These are phyloP conservation scores for Oreochromis niloticus DNA, from an alignment of 2,113 vertebrate genomes.

Conservation along the genomic window DNA sequence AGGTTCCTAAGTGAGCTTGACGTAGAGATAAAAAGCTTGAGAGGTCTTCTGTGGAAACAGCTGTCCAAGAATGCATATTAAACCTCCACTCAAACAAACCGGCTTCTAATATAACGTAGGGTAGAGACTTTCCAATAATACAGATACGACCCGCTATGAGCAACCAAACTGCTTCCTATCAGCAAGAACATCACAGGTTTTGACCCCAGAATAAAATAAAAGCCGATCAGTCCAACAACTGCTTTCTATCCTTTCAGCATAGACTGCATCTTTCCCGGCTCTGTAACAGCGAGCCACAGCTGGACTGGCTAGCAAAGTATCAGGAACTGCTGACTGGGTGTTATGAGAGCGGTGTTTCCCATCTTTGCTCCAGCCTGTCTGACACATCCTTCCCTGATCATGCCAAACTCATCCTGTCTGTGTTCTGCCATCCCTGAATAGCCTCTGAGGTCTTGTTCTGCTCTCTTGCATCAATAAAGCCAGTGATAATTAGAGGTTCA, in stretches of 20 bases:
- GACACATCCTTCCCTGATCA: slow-evolving; percentile 35
- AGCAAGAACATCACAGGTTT: background rate
- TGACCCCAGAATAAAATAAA: background rate
- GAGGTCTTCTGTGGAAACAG: slow-evolving; percentile 52
- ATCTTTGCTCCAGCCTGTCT: slow-evolving; percentile 11
- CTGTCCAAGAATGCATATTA: slow-evolving; percentile 52
- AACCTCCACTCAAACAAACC: background rate
- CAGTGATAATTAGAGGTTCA: background rate
- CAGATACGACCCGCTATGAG: background rate
- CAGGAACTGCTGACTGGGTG: slow-evolving; percentile 36
- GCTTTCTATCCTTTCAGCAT: background rate
- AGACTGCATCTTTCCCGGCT: background rate
- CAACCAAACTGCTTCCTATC: background rate
- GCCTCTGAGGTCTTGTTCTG: background rate
- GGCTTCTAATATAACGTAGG: background rate
- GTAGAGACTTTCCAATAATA: background rate
- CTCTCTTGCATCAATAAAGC: background rate
- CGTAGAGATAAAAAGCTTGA: slow-evolving; percentile 53
- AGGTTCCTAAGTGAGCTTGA: slow-evolving; percentile 58
- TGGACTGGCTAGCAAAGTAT: background rate
- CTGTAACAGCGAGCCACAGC: background rate
- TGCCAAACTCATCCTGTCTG: slow-evolving; percentile 11
- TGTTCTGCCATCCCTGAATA: background rate
- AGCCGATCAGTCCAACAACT: background rate
- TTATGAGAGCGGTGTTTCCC: slow-evolving; percentile 29